These are phyloP conservation scores for Cotesia glomerata DNA, from an alignment of 1,140 invertebrate species.

Conservation along the genomic window DNA sequence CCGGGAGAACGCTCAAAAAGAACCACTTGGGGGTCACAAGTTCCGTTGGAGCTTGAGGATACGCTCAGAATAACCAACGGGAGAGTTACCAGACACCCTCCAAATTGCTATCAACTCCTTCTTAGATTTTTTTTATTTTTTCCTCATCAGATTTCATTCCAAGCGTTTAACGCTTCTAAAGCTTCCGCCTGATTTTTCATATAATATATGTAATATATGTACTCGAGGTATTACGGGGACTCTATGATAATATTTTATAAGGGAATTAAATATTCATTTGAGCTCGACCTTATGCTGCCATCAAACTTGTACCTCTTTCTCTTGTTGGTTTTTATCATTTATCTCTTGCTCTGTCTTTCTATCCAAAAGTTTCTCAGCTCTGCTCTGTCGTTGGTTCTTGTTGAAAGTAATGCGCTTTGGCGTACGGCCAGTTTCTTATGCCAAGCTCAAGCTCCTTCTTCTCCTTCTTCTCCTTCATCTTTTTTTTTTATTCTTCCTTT, in stretches of 20 bases:
- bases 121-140: not conserved
- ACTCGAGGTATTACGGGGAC: too few relatives aligned
- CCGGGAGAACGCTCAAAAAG: slow-evolving; percentile 33
- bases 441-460: not conserved
- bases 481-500: not conserved
- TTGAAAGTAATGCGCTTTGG: slow-evolving; percentile 9
- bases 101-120: slow-evolving; percentile 6
- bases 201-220: too few relatives aligned
- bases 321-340: not conserved
- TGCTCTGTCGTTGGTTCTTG: not conserved
- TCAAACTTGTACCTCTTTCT: slow-evolving; percentile 9
- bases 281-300: slow-evolving; percentile 31
- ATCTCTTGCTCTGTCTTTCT: too few relatives aligned
- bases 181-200: too few relatives aligned
- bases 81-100: too few relatives aligned
- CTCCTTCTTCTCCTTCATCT: not conserved
- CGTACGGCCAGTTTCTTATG: slow-evolving; percentile 19
- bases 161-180: not conserved
- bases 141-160: not conserved
- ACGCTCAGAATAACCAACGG: not conserved
- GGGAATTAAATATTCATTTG: slow-evolving; percentile 57
- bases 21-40: slow-evolving; percentile 24
- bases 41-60: not conserved
- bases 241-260: slow-evolving; percentile 40
- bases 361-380: too few relatives aligned